Percentiles rank a stretch among this genome's conserved stretches.
Evolutionary conservation across 2,888 invertebrate species (phyloP).

Genomic region (Agonopterix heracliana): DNA sequence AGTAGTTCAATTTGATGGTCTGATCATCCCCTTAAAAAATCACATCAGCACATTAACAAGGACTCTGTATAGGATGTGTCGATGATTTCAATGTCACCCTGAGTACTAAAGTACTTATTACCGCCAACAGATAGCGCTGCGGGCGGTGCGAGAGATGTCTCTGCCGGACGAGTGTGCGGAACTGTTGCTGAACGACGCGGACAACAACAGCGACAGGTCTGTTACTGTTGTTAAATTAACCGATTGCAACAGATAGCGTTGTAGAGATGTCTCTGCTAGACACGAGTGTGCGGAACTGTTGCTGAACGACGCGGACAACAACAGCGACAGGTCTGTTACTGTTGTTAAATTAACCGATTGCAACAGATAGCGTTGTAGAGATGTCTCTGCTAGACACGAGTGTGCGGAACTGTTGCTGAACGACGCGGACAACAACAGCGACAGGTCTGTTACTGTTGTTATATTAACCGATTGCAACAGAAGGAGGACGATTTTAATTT

Average conservation of each 20-base stretch:
- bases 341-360: too few relatives aligned
- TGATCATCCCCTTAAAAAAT: too few relatives aligned
- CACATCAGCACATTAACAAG: too few relatives aligned
- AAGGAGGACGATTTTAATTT: too few relatives aligned
- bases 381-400: conserved; percentile 92
- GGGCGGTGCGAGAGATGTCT: conserved; percentile 95
- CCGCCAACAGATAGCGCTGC: conserved; percentile 80
- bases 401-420: conserved; percentile 52
- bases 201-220: background rate
- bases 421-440: background rate
- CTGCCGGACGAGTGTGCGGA: conserved; percentile 83
- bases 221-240: too few relatives aligned
- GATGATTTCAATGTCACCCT: too few relatives aligned
- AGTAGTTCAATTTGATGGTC: too few relatives aligned
- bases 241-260: conserved; percentile 90
- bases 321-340: background rate
- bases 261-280: conserved; percentile 95
- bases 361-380: conserved; percentile 90
- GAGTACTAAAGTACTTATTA: too few relatives aligned
- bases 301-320: conserved; percentile 14
- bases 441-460: background rate
- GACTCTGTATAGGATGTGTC: too few relatives aligned
- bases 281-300: conserved; percentile 56
- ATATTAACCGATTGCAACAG: conserved; percentile 51
- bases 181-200: conserved; percentile 28